Base-by-base conservation (phyloP, 2,797 vertebrate species). In the Tapera naevia region DNA sequence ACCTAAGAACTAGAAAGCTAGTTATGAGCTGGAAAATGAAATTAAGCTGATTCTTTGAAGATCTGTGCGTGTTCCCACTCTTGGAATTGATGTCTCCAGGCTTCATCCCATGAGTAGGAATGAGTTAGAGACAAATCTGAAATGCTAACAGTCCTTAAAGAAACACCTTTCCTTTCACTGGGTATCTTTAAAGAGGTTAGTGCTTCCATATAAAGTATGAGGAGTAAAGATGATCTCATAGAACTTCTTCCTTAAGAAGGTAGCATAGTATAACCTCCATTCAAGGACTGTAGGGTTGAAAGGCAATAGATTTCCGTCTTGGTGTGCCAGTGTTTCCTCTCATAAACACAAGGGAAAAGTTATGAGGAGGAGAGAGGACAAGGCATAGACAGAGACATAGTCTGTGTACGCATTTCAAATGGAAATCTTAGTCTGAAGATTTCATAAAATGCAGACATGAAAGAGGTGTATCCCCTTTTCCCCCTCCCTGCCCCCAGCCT, bases 11-110 rank as follows among this genome's bases (percentile, higher is more conserved):
- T 88, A 51, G 61, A 46, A 51, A 61, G 67, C 35, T 69, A 23
- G 51, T 87, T 76, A 37, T 67, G 61, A 90, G 61, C 85, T 60
- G 86, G 43, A 79, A 89, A 82, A 67, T 53, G 69, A 95, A 94
- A 93, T 95, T 91, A 90, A 94, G 78, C 88, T 95, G 80, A 61
- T 85, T 57, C 80, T 96, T 96, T 96, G 88, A 95, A 93, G 80
- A 73, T 35, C 14, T 91, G 61, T 89, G 71, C 10, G 23, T 80
- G 45, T 94, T 94, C 83, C 64, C 93, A 83, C 57, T 94, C 61
- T 65, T 87, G 91, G 88, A 88, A 69, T 39, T 80, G 86, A 76
- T 74, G 74, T 94, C 57, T 84, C 15, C 50, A 79, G 33, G 39
- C 91, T 94, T 96, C 9, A 0, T 88, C 56, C 57, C 69, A 65